Base-by-base conservation (phyloP, 2,797 vertebrate genomes). In the Schizopygopsis pylzovi region DNA sequence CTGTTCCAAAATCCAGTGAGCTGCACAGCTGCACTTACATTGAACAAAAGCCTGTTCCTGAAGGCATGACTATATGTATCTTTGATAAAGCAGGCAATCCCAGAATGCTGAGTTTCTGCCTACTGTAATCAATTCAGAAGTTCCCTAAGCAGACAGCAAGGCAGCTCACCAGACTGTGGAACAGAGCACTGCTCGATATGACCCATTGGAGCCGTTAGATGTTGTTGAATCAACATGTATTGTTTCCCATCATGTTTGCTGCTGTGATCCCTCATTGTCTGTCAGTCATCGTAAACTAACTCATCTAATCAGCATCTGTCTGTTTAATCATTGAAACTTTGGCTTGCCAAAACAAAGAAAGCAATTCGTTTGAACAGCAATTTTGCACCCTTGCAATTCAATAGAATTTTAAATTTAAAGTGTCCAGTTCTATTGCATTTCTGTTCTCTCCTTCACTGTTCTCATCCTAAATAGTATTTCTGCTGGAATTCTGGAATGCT, bases 201-300 rank as follows among this genome's bases (percentile, higher is more conserved):
- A 68, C 9, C 37, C 65, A 68, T 15, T 45, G 15, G 33, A 75
- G 9, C 45, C 1, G 9, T 47, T 49, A 49, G 25, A 75, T 75
- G 25, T 49, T 75, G 45, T 75, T 75, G 25, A 75, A 33, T 52
- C 13, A 4, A 25, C 1, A 15, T 65, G 18, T 3, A 33, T 8
- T 75, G 25, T 41, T 83, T 41, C 4, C 6, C 76, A 61, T 75
- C 49, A 86, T 33, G 1, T 45, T 11, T 20, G 63, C 73, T 54
- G 88, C 85, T 10, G 47, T 81, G 81, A 18, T 83, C 82, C 78
- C 54, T 72, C 85, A 70, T 71, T 39, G 25, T 87, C n/a, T 83
- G 56, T 56, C 43, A 28, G 78, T 80, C 49, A 45, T 54, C 76
- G 33, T 11, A 52, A 65, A 75, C 56, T 85, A 85, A 89, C 75